Conservation (phyloP, 2,797 vertebrate genomes). For the Sebastes taczanowskii region DNA sequence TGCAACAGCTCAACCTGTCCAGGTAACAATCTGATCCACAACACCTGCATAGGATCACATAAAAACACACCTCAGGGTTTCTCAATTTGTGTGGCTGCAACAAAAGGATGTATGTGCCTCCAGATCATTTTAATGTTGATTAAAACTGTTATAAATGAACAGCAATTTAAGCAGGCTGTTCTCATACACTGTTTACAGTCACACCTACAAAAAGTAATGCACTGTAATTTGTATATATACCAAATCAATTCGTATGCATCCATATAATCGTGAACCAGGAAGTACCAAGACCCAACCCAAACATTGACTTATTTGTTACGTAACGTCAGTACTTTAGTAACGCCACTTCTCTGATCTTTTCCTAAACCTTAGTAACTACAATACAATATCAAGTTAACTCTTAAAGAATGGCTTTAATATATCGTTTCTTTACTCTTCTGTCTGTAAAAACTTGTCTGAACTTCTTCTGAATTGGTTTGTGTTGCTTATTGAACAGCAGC, state of each 20-base stretch:
- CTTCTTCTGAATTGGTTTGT: not conserved
- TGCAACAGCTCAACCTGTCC: not conserved
- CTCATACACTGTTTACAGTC: no score
- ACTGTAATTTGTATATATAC: no score
- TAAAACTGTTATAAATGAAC: not conserved
- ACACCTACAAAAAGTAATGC: no score
- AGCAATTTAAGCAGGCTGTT: not conserved
- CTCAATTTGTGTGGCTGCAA: no score
- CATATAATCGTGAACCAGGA: no score
- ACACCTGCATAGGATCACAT: not conserved
- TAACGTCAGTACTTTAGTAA: no score
- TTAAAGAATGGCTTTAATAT: no score
- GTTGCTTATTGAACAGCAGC: not conserved
- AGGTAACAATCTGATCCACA: not conserved
- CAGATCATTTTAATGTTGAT: not conserved
- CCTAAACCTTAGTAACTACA: not conserved
- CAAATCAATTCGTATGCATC: no score
- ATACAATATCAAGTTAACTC: accelerated
- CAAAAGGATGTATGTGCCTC: no score
- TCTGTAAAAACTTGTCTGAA: not conserved
- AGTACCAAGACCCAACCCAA: no score
- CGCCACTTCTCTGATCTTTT: no score
- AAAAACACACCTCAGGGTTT: not conserved
- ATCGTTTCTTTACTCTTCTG: not conserved
- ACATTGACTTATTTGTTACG: no score